A percentile compares a stretch with the other conserved stretches of the same genome.
Evolutionary conservation across 2,888 invertebrate genomes (phyloP).

Genomic region (Tipula lateralis): DNA sequence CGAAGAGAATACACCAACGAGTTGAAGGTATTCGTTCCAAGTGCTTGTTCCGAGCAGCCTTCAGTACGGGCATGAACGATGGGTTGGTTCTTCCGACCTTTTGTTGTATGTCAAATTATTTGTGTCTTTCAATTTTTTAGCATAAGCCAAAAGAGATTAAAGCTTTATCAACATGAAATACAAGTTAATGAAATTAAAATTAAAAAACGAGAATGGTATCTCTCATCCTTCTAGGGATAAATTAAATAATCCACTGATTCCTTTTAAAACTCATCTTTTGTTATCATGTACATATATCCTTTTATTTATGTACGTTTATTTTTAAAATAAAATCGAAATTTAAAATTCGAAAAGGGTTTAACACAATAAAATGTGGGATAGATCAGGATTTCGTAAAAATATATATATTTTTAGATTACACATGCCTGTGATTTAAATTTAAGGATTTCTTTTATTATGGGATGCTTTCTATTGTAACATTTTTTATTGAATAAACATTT

Average conservation of each 20-base stretch:
- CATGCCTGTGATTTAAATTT: not conserved
- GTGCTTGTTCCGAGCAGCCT: no score
- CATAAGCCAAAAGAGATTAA: not conserved
- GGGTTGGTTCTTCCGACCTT: no score
- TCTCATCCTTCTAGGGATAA: not conserved
- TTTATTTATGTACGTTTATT: not conserved
- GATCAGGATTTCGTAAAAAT: not conserved
- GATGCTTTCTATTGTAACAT: conserved; percentile 1
- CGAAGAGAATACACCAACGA: no score
- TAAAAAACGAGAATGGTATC: not conserved
- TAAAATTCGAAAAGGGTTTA: not conserved
- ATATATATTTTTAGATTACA: not conserved
- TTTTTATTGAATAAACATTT: not conserved
- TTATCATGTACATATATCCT: not conserved
- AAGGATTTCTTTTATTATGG: not conserved
- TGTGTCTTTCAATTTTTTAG: no score
- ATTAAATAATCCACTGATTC: no score
- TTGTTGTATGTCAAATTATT: no score
- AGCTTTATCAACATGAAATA: not conserved
- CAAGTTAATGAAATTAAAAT: not conserved
- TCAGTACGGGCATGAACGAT: no score
- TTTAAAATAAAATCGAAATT: not conserved
- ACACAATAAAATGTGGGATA: not conserved
- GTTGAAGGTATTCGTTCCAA: no score
- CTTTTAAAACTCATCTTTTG: not conserved